A percentile compares a stretch with the other conserved stretches of the same genome.
Conservation (phyloP, 2,888 invertebrate species). For the Cacoxenus indagator region DNA sequence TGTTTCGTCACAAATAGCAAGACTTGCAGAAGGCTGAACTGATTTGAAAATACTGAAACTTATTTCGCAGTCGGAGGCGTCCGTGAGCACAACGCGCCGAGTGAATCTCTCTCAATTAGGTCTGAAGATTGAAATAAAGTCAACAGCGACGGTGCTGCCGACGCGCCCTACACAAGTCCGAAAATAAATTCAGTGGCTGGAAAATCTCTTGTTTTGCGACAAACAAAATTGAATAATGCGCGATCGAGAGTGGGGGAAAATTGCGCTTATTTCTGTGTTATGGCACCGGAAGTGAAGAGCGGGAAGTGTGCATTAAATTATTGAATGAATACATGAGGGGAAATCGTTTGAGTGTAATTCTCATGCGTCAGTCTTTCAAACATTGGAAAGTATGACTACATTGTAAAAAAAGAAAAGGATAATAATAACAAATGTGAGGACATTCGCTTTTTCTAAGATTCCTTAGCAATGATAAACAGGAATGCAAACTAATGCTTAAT, state of each 20-base stretch:
- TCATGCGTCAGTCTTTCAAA: too few relatives aligned
- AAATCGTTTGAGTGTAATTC: too few relatives aligned
- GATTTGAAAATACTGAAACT: background rate
- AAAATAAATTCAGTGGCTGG: conserved; percentile 37
- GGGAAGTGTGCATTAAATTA: too few relatives aligned
- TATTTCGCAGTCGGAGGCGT: background rate
- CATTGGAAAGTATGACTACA: too few relatives aligned
- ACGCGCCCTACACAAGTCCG: background rate
- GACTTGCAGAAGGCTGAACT: background rate
- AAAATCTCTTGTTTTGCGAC: conserved; percentile 42
- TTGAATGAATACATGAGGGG: too few relatives aligned
- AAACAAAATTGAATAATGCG: background rate
- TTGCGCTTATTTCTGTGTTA: background rate
- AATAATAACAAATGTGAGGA: too few relatives aligned
- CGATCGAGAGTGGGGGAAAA: background rate
- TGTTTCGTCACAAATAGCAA: background rate
- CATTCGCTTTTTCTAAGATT: too few relatives aligned
- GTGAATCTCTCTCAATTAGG: conserved; percentile 50
- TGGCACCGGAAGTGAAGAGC: too few relatives aligned
- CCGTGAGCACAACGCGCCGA: background rate
- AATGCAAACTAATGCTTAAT: too few relatives aligned
- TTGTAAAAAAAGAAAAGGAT: too few relatives aligned
- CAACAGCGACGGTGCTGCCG: conserved; percentile 19
- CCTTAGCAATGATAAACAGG: too few relatives aligned
- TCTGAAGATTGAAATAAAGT: conserved; percentile 47